phyloP scores from a whole-genome alignment of 92 coral and sea anemone genomes.

The Parazoanthus darwini region DNA sequence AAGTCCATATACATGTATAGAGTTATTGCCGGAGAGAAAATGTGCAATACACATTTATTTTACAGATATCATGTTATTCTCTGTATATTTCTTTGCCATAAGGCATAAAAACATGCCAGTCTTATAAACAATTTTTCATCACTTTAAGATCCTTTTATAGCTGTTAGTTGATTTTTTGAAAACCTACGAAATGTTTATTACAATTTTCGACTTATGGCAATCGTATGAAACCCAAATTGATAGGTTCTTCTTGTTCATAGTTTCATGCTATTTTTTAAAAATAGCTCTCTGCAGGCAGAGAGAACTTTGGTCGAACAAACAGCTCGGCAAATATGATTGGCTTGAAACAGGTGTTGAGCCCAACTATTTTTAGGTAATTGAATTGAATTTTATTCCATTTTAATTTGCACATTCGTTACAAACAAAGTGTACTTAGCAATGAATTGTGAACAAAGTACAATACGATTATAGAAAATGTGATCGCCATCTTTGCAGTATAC shows the following conservation, averaged over 20 bases:
- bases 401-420: not conserved
- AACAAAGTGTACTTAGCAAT: not conserved
- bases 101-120: too few species aligned
- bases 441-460: not conserved
- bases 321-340: not conserved
- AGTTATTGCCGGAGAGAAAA: too few species aligned
- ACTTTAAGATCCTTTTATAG: not conserved
- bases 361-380: not conserved
- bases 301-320: not conserved
- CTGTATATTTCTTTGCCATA: too few species aligned
- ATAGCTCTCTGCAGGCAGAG: not conserved
- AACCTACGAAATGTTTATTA: not conserved
- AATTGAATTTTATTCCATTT: not conserved
- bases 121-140: not conserved
- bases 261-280: not conserved
- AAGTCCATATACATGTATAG: too few species aligned
- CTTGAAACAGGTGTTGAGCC: not conserved
- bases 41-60: too few species aligned
- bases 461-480: not conserved
- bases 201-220: too few species aligned
- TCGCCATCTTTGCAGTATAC: not conserved
- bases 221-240: too few species aligned
- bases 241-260: not conserved
- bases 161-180: not conserved
- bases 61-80: too few species aligned